Percentiles rank a stretch among this genome's conserved stretches.
Conservation (phyloP, 1,140 invertebrate genomes). For the Vanessa tameamea region DNA sequence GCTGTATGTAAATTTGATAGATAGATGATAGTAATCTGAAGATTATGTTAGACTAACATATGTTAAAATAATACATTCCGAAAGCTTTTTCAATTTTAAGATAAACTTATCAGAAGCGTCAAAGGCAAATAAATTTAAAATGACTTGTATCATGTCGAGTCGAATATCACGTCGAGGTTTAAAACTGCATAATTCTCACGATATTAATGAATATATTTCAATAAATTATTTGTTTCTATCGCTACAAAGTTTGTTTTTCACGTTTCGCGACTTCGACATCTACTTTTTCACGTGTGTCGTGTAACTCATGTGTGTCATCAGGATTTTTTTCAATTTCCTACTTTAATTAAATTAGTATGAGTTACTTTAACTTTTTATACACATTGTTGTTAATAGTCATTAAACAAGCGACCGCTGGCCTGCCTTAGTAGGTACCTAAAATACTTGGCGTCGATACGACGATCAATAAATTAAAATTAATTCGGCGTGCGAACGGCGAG, state of each 20-base stretch:
- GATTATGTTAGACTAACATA: conserved; percentile 14
- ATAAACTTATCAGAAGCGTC: conserved; percentile 17
- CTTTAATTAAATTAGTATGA: neutral
- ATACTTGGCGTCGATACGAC: conserved; percentile 71
- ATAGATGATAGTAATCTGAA: conserved; percentile 19
- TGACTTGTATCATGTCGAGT: too few relatives aligned
- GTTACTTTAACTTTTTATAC: conserved; percentile 10
- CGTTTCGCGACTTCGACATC: neutral
- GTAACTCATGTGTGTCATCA: neutral
- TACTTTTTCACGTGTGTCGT: neutral
- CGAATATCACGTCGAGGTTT: conserved; percentile 25
- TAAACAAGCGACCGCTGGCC: conserved; percentile 39
- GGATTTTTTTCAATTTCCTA: neutral
- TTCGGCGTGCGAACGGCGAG: conserved; percentile 78
- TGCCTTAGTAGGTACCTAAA: conserved; percentile 71
- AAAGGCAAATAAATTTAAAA: conserved; percentile 29
- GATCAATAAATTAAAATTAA: conserved; percentile 81
- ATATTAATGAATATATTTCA: conserved; percentile 30
- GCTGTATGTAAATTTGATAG: conserved; percentile 24
- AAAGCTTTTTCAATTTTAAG: conserved; percentile 13
- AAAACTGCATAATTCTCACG: conserved; percentile 34
- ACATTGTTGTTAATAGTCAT: conserved; percentile 10
- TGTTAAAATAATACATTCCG: conserved; percentile 18
- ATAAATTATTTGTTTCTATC: conserved; percentile 26
- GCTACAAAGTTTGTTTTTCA: neutral